These are phyloP conservation scores for Hipposideros armiger DNA, from an alignment of 2,113 vertebrate genomes.

Conservation along the genomic window DNA sequence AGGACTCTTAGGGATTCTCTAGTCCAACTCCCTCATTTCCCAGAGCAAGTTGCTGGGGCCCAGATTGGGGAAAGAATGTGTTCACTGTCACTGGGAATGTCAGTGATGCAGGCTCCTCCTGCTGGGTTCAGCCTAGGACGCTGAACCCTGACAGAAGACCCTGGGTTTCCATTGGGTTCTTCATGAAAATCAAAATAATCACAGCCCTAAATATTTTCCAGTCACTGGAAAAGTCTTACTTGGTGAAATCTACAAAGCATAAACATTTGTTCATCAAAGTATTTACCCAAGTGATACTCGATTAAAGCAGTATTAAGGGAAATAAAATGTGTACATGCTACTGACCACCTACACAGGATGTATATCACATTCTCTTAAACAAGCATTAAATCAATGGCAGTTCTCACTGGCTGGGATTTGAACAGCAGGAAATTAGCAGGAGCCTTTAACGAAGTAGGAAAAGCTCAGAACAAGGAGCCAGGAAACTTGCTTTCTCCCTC, in stretches of 20 bases:
- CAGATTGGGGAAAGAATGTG: conserved; percentile 56
- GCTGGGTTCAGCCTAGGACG: conserved; percentile 15
- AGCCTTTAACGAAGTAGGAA: background rate
- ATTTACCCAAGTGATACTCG: conserved; percentile 55
- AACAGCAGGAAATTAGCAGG: background rate
- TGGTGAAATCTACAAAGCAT: conserved; percentile 54
- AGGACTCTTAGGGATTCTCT: conserved; percentile 49
- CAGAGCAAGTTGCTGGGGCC: conserved; percentile 67
- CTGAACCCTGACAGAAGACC: conserved; percentile 21
- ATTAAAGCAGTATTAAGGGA: conserved; percentile 54
- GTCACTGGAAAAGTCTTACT: conserved; percentile 59
- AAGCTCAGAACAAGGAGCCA: background rate
- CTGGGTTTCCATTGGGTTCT: conserved; percentile 41
- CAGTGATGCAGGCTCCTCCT: conserved; percentile 50
- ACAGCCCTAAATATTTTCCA: conserved; percentile 44
- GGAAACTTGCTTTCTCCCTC: background rate
- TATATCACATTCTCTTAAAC: conserved; percentile 36
- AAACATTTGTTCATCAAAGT: conserved; percentile 68
- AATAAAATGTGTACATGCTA: conserved; percentile 18
- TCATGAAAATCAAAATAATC: conserved; percentile 65
- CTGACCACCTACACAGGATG: conserved; percentile 47
- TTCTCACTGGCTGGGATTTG: conserved; percentile 51
- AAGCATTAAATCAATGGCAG: background rate
- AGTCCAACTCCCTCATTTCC: conserved; percentile 52
- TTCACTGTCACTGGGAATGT: conserved; percentile 37